These are phyloP conservation scores for Agriopis aurantiaria DNA, from an alignment of 2,888 invertebrate species.

Conservation along the genomic window DNA sequence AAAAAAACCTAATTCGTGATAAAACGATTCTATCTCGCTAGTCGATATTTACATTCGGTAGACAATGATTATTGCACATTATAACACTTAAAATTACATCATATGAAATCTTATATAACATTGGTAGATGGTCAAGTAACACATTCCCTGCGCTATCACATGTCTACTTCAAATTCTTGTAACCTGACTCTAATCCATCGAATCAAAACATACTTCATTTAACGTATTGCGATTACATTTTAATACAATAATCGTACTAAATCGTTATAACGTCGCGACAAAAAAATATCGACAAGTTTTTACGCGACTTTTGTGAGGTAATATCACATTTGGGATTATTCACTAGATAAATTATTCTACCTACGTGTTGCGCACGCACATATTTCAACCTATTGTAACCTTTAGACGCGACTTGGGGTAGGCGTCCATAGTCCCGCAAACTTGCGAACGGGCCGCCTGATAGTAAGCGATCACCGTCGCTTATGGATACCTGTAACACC, in stretches of 20 bases:
- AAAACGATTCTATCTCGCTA: slow-evolving; percentile 47
- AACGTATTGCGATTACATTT: not conserved
- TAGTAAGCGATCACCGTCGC: too few relatives aligned
- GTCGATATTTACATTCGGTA: slow-evolving; percentile 73
- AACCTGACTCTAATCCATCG: slow-evolving; percentile 45
- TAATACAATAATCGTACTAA: slow-evolving; percentile 5
- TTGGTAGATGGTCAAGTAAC: slow-evolving; percentile 64
- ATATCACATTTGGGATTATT: slow-evolving; percentile 73
- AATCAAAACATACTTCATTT: not conserved
- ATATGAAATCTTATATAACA: slow-evolving; percentile 65
- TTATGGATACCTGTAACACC: too few relatives aligned
- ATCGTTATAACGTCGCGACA: slow-evolving; percentile 11
- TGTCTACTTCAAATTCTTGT: slow-evolving; percentile 43
- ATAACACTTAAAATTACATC: slow-evolving; percentile 79
- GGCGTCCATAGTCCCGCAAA: not conserved
- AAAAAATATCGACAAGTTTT: slow-evolving; percentile 13
- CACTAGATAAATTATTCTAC: slow-evolving; percentile 69
- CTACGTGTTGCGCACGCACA: slow-evolving; percentile 50
- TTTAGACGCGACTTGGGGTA: slow-evolving; percentile 3
- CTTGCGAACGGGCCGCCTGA: too few relatives aligned
- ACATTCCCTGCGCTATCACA: slow-evolving; percentile 58
- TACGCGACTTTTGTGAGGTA: slow-evolving; percentile 62
- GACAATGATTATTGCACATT: slow-evolving; percentile 80
- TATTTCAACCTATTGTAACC: slow-evolving; percentile 17
- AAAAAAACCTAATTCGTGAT: slow-evolving; percentile 57